Conservation (phyloP, 2,888 invertebrate species). For the Lottia gigantea region DNA sequence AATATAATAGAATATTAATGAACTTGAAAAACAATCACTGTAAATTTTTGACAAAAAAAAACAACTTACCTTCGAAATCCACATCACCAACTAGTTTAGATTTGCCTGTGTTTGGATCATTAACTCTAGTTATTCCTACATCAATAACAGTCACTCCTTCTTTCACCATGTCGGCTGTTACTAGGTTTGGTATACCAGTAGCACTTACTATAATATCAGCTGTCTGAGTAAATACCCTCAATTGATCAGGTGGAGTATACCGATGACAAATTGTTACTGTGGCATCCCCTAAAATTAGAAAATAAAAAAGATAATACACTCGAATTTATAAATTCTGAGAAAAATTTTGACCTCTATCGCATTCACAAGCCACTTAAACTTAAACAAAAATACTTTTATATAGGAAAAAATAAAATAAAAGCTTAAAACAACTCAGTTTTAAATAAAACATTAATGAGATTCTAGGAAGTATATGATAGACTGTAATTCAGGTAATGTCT, state of each 20-base stretch:
- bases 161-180: conserved; percentile 83
- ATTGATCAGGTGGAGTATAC: conserved; percentile 82
- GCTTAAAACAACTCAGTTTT: too few relatives aligned
- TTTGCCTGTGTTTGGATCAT: conserved; percentile 73
- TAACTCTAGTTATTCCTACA: conserved; percentile 81
- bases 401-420: too few relatives aligned
- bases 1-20: too few relatives aligned
- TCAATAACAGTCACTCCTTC: conserved; percentile 89
- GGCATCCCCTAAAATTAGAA: conserved; percentile 76
- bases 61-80: conserved; percentile 77
- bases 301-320: not conserved
- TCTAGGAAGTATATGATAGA: too few relatives aligned
- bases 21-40: too few relatives aligned
- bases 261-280: conserved; percentile 92
- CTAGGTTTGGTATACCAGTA: conserved; percentile 73
- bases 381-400: too few relatives aligned
- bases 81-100: conserved; percentile 85
- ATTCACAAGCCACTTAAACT: too few relatives aligned
- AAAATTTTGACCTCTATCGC: too few relatives aligned
- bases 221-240: conserved; percentile 77
- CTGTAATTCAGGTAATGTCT: too few relatives aligned
- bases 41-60: too few relatives aligned
- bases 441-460: too few relatives aligned
- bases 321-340: too few relatives aligned
- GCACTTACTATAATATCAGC: conserved; percentile 85